These are phyloP conservation scores for Macrostomum lignano DNA, from an alignment of 1,140 invertebrate genomes.

Conservation along the genomic window DNA sequence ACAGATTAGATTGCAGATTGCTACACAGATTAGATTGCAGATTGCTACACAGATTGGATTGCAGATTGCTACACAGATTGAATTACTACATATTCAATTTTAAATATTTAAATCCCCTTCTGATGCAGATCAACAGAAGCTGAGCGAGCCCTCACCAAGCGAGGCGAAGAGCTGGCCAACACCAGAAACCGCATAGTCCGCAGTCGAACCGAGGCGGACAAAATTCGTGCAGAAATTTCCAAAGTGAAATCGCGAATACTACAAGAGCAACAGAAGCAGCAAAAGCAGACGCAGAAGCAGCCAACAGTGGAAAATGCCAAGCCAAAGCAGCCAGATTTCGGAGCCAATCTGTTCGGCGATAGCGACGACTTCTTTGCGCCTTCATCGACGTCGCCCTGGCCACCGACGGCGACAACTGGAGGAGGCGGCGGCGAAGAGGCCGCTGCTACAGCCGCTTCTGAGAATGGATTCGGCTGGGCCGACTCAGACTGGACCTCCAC, in stretches of 20 bases:
- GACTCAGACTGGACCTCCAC: not conserved
- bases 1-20: too few species aligned
- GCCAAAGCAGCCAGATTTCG: not conserved
- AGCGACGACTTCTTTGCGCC: not conserved
- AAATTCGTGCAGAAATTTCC: not conserved
- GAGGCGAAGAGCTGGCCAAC: not conserved
- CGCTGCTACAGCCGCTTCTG: too few species aligned
- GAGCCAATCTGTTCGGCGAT: not conserved
- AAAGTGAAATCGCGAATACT: constrained; percentile 1
- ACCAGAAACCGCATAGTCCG: not conserved
- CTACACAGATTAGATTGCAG: constrained; percentile 1
- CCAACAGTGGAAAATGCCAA: not conserved
- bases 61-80: not conserved
- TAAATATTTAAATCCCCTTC: not conserved
- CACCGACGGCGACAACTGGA: too few species aligned
- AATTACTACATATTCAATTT: not conserved
- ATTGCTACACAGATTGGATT: not conserved
- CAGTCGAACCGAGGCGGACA: not conserved
- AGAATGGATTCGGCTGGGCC: not conserved
- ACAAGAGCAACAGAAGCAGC: not conserved
- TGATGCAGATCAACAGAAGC: not conserved
- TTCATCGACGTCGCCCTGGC: too few species aligned
- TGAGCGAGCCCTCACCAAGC: not conserved
- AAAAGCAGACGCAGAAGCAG: not conserved
- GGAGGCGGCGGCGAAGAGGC: too few species aligned